A percentile compares a stretch with the other conserved stretches of the same genome.
Evolutionary conservation across 2,113 vertebrate species (phyloP).

Genomic region (Anhinga rufa): DNA sequence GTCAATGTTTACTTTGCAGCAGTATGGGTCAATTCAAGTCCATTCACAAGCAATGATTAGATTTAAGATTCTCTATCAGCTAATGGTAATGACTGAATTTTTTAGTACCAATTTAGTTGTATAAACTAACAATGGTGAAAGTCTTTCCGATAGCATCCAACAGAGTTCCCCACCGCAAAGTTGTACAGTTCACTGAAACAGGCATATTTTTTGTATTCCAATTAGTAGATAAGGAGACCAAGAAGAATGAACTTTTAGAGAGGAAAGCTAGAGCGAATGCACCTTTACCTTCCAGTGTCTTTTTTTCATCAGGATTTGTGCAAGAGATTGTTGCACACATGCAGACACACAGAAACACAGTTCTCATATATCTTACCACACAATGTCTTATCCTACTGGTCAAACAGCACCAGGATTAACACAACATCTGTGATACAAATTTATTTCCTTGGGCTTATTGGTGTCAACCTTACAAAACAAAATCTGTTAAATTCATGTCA

Average conservation of each 20-base stretch:
- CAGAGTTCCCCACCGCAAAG: neutral
- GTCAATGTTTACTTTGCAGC: neutral
- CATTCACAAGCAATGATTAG: neutral
- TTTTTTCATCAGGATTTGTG: neutral
- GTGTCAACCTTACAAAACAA: neutral
- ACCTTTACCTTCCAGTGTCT: neutral
- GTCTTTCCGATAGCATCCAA: neutral
- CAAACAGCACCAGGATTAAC: neutral
- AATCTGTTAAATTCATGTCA: constrained; percentile 3
- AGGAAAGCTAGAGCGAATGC: neutral
- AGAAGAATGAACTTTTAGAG: neutral
- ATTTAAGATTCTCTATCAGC: neutral
- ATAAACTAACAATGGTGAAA: neutral
- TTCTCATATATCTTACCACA: neutral
- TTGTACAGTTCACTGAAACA: neutral
- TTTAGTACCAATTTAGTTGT: neutral
- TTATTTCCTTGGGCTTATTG: neutral
- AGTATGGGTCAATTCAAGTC: neutral
- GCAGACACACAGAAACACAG: neutral
- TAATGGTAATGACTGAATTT: neutral
- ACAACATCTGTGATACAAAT: neutral
- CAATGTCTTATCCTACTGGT: neutral
- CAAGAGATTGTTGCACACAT: neutral
- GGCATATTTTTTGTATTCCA: neutral
- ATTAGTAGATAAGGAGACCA: neutral